Base-by-base conservation (phyloP, 2,113 vertebrate genomes). In the Paraplagusia blochii region DNA sequence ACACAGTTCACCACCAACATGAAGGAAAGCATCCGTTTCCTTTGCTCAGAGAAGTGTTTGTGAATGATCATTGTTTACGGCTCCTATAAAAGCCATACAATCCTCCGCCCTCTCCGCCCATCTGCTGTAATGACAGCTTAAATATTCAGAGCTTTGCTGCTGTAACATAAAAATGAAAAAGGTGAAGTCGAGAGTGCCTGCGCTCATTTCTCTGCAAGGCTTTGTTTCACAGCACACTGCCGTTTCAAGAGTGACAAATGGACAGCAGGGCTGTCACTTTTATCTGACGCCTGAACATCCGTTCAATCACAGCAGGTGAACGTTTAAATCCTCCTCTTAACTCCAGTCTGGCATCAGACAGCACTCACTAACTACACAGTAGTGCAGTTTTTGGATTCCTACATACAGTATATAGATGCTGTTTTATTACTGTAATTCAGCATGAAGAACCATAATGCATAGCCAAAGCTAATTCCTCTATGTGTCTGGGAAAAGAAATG, bases 51-150 rank as follows among this genome's bases (percentile, higher is more conserved):
- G 55, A 60, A 12, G 53, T 76, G 62, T 79, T 82, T 70, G 71
- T 68, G 43, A 56, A 80, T 83, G 77, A 88, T 89, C 80, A 84
- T 88, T 87, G 84, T 90, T 90, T 88, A 91, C 88, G 82, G 74
- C 81, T 61, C 69, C 75, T 84, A 84, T 88, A 90, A 89, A 89
- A 83, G 61, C 71, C 57, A 55, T 58, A 74, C 80, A 81, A 79
- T 83, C 79, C 66, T 55, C 65, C 69, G 74, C 66, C 79, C 77
- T 77, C 72, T 77, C 82, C 72, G 57, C 82, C 80, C 80, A 78
- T 90, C 85, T 86, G 83, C 59, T 81, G 70, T 77, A 83, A 86
- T 80, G 81, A 83, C 81, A 80, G 79, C 81, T 87, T 84, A 86
- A 89, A 86, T 86, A 87, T 89, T 83, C 83, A 82, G 77, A 81